Conservation (phyloP, 1,140 invertebrate species). For the Latrodectus geometricus region DNA sequence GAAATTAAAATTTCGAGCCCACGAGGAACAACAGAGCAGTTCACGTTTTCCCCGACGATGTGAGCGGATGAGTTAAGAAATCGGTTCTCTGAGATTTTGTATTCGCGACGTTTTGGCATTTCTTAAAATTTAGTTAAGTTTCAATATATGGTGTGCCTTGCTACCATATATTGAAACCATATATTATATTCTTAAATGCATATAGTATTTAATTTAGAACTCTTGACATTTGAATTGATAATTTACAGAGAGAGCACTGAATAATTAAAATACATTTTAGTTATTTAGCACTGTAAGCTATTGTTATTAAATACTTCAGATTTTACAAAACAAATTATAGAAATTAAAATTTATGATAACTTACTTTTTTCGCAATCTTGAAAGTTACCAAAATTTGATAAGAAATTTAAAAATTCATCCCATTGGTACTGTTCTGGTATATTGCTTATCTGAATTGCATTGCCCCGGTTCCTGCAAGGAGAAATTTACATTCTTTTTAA, state of each 20-base stretch:
- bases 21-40: too few species aligned
- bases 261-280: too few species aligned
- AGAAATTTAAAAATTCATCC: conserved; percentile 85
- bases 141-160: too few species aligned
- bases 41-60: too few species aligned
- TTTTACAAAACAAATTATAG: neutral
- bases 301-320: neutral
- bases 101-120: too few species aligned
- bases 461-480: conserved; percentile 78
- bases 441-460: conserved; percentile 85
- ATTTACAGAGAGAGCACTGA: too few species aligned
- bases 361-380: conserved; percentile 79
- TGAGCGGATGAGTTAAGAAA: too few species aligned
- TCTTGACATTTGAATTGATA: neutral
- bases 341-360: neutral
- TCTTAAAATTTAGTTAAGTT: too few species aligned
- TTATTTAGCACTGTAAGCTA: neutral
- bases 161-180: too few species aligned
- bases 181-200: neutral
- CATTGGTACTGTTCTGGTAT: conserved; percentile 82
- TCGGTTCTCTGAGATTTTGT: too few species aligned
- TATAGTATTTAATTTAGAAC: neutral
- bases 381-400: conserved; percentile 82
- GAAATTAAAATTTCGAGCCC: neutral
- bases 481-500: too few species aligned